A percentile compares a stretch with the other conserved stretches of the same genome.
Conservation (phyloP, 2,888 invertebrate genomes). For the Nowickia ferox region DNA sequence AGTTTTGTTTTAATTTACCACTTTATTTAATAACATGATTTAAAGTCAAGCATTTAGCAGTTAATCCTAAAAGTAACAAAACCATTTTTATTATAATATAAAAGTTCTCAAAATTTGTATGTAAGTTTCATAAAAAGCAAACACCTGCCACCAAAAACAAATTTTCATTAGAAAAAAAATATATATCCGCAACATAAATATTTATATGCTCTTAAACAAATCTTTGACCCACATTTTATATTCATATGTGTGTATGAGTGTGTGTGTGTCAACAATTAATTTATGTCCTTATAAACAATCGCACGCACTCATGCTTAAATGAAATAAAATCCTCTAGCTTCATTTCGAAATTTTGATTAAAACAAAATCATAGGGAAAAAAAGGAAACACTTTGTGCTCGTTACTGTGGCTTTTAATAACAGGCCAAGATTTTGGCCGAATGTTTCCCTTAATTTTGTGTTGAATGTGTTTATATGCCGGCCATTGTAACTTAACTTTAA, state of each 20-base stretch:
- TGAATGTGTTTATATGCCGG: slow-evolving; percentile 37
- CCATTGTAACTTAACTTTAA: slow-evolving; percentile 45
- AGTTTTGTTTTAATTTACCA: neutral
- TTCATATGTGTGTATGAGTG: slow-evolving; percentile 33
- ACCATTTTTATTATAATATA: neutral
- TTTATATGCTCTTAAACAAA: slow-evolving; percentile 47
- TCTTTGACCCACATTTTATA: slow-evolving; percentile 66
- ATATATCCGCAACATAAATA: slow-evolving; percentile 10
- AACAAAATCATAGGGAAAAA: slow-evolving; percentile 8
- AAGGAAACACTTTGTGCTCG: slow-evolving; percentile 33
- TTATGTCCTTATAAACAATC: slow-evolving; percentile 59
- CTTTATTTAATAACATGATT: neutral
- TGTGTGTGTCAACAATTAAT: slow-evolving; percentile 60
- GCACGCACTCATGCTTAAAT: slow-evolving; percentile 36
- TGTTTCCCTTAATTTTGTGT: slow-evolving; percentile 63
- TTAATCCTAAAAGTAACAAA: no score
- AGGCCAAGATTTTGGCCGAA: slow-evolving; percentile 61
- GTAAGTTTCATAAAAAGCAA: neutral
- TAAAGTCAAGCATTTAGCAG: neutral
- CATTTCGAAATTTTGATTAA: slow-evolving; percentile 13
- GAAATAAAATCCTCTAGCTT: slow-evolving; percentile 8
- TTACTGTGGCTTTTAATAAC: slow-evolving; percentile 59
- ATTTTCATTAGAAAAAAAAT: neutral
- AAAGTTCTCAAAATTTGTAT: neutral
- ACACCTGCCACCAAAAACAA: slow-evolving; percentile 23